Conservation (phyloP, 1,140 invertebrate genomes). For the Drepana arcuata region DNA sequence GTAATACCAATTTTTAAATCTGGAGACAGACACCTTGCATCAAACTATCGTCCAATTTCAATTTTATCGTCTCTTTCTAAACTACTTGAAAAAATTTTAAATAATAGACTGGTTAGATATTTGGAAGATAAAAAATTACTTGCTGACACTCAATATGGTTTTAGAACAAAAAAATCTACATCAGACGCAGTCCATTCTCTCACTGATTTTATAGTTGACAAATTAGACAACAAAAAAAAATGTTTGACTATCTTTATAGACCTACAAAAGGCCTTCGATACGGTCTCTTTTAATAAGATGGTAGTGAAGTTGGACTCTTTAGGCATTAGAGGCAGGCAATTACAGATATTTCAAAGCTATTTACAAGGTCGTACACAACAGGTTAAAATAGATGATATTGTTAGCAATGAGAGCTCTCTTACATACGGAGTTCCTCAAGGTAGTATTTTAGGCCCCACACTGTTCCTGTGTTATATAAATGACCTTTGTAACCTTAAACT, state of each 20-base stretch:
- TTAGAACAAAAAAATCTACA: background rate
- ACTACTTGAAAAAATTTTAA: conserved; percentile 8
- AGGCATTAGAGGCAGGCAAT: background rate
- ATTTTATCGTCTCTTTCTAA: conserved; percentile 7
- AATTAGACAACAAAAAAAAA: background rate
- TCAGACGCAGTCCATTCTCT: background rate
- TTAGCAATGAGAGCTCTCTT: background rate
- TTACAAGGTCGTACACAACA: background rate
- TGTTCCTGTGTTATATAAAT: background rate
- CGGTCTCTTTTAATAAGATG: background rate
- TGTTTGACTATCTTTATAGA: background rate
- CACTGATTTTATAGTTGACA: background rate
- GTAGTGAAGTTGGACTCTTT: background rate
- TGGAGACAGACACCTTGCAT: conserved; percentile 6
- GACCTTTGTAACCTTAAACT: background rate
- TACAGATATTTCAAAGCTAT: background rate
- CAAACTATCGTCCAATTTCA: conserved; percentile 12
- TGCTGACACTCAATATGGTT: background rate
- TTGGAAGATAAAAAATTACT: background rate
- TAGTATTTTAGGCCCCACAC: background rate
- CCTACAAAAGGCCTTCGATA: background rate
- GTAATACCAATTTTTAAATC: too few species aligned
- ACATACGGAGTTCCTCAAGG: background rate
- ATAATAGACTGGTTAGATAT: conserved; percentile 2
- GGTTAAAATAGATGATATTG: background rate